phyloP scores from a whole-genome alignment of 2,113 vertebrate species.

The Pteruthius melanotis region DNA sequence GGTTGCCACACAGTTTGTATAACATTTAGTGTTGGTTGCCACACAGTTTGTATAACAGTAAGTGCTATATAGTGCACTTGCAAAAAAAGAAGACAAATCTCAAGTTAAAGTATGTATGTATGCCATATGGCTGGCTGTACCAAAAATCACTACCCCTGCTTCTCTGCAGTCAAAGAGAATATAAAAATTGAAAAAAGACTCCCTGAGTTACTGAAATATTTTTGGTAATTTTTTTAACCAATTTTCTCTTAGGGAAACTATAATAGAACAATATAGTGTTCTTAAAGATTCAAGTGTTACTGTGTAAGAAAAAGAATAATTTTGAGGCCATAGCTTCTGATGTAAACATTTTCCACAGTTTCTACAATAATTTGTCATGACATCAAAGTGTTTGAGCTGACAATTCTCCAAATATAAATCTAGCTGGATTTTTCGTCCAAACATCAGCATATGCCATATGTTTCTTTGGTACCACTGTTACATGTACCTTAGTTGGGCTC shows the following conservation, averaged over 20 bases:
- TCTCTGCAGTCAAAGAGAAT: not conserved
- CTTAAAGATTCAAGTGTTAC: not conserved
- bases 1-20: not conserved
- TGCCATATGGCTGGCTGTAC: not conserved
- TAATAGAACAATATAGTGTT: not conserved
- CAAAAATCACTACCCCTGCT: not conserved
- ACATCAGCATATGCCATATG: not conserved
- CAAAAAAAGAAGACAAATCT: not conserved
- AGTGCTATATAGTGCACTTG: not conserved
- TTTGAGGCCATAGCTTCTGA: not conserved
- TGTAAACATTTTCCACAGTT: not conserved
- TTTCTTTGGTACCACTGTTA: not conserved
- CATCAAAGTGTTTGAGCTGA: not conserved
- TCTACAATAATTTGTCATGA: not conserved
- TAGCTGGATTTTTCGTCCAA: not conserved
- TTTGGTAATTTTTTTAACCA: not conserved
- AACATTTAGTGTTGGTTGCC: not conserved
- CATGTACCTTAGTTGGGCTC: not conserved
- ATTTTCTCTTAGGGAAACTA: not conserved
- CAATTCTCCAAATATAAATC: not conserved
- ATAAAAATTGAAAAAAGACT: not conserved
- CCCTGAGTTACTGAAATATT: not conserved
- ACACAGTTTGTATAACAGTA: not conserved
- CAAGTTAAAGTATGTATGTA: not conserved
- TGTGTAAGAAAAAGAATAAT: not conserved